A percentile compares a stretch with the other conserved stretches of the same genome.
Evolutionary conservation across 2,888 invertebrate genomes (phyloP).

Genomic region (Tinea pellionella): DNA sequence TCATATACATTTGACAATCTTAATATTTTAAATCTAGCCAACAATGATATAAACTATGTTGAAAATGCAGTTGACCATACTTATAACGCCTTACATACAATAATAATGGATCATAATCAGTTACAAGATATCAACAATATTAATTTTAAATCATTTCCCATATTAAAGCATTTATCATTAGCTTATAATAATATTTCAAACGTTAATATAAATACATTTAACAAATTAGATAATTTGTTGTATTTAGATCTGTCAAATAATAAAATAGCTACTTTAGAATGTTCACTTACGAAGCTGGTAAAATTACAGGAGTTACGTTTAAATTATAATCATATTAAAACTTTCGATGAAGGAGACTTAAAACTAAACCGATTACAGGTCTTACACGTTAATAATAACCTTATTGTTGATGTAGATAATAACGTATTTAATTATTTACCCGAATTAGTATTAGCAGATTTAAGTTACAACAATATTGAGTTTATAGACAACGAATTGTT

Average conservation of each 20-base stretch:
- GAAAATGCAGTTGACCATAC: not conserved
- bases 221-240: constrained; percentile 38
- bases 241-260: constrained; percentile 44
- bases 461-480: constrained; percentile 33
- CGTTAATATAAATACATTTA: constrained; percentile 35
- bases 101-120: not conserved
- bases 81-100: not conserved
- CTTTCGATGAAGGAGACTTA: not conserved
- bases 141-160: not conserved
- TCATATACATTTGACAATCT: not conserved
- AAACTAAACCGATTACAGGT: constrained; percentile 41
- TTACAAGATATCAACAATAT: not conserved
- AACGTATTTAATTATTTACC: not conserved
- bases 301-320: constrained; percentile 47
- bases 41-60: not conserved
- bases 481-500: constrained; percentile 27
- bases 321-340: constrained; percentile 37
- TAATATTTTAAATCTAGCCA: not conserved
- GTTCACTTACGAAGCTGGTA: constrained; percentile 43
- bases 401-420: constrained; percentile 36
- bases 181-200: not conserved
- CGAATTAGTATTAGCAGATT: constrained; percentile 21
- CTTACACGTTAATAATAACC: constrained; percentile 50
- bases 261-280: constrained; percentile 43
- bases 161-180: not conserved